phyloP scores from a whole-genome alignment of 1,140 invertebrate genomes.

The Drosophila grimshawi region DNA sequence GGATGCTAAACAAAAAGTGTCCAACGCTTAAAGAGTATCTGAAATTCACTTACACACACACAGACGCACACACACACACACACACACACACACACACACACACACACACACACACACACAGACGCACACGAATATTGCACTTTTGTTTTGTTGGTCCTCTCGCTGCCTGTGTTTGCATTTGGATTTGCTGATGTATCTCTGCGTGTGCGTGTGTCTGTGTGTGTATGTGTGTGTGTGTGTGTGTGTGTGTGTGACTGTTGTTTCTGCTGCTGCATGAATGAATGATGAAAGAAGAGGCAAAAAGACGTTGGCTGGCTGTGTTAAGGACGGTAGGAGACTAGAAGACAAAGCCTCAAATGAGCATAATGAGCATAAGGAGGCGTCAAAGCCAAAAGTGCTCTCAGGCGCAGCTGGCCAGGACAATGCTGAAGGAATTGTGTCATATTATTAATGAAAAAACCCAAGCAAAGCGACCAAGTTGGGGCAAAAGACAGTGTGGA shows the following conservation, averaged over 20 bases:
- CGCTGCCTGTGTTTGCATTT: conserved; percentile 65
- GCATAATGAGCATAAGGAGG: conserved; percentile 80
- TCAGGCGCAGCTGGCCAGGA: conserved; percentile 65
- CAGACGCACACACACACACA: no score
- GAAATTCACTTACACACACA: neutral
- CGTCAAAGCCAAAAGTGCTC: conserved; percentile 73
- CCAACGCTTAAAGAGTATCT: conserved; percentile 1
- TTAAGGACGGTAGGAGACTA: conserved; percentile 13
- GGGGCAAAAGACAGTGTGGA: conserved; percentile 3
- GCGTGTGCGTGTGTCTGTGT: conserved; percentile 5
- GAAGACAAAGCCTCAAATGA: conserved; percentile 79
- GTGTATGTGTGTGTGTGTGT: conserved; percentile 6
- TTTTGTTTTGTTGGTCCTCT: conserved; percentile 55
- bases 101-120: conserved; percentile 3
- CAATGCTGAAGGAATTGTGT: conserved; percentile 77
- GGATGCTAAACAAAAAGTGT: neutral
- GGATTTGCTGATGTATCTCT: conserved; percentile 56
- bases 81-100: neutral
- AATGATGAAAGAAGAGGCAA: conserved; percentile 74
- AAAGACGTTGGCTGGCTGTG: conserved; percentile 48
- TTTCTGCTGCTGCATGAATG: conserved; percentile 52
- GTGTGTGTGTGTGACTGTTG: conserved; percentile 29
- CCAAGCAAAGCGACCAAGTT: conserved; percentile 22
- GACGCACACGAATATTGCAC: conserved; percentile 44
- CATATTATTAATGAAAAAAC: conserved; percentile 81